Base-by-base conservation (phyloP, 2,797 vertebrate species). In the Pseudochirops corinnae region DNA sequence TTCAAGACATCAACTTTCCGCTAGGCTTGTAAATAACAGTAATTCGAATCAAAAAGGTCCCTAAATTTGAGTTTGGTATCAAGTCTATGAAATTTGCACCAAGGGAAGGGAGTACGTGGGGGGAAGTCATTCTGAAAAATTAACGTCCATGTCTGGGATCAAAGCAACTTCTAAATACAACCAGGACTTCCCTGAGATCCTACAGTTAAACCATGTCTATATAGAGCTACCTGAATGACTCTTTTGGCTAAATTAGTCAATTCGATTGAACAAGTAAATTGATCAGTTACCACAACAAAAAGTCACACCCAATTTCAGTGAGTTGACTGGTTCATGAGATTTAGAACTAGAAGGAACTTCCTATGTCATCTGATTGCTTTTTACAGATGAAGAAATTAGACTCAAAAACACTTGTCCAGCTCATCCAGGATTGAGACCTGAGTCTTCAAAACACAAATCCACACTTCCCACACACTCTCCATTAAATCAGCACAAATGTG, bases 1-100 rank as follows among this genome's bases (percentile, higher is more conserved):
- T 93, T 95, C 14, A 90, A 82, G 93, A 93, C 90, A 87, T 92
- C 93, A 96, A 93, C 92, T 96, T 95, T 94, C 90, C 29, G 7
- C 56, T 91, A 93, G 74, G 39, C n/a, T 95, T n/a, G 29, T 92
- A 95, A n/a, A 94, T 29, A 46, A 11, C 16, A 29, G 90, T 29
- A 53, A 46, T 87, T 58, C 13, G 21, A 94, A 91, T 90, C 28
- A 90, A 53, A 53, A 96, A 55, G 7, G 2, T 0, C 6, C 1
- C 90, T 90, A 52, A 82, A 57, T 93, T 91, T 52, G 31, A 67
- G 67, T 94, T 5, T 62, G 92, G 53, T 39, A 91, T 97, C 21
- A 92, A 60, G 53, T 95, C 91, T 92, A 90, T 92, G 18, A 82
- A 93, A 93, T 52, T 94, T 5, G 11, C 24, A 91, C 31, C 39